These are phyloP conservation scores for Crossaster papposus DNA, from an alignment of 53 echinoderm and acorn worm genomes.

Conservation along the genomic window DNA sequence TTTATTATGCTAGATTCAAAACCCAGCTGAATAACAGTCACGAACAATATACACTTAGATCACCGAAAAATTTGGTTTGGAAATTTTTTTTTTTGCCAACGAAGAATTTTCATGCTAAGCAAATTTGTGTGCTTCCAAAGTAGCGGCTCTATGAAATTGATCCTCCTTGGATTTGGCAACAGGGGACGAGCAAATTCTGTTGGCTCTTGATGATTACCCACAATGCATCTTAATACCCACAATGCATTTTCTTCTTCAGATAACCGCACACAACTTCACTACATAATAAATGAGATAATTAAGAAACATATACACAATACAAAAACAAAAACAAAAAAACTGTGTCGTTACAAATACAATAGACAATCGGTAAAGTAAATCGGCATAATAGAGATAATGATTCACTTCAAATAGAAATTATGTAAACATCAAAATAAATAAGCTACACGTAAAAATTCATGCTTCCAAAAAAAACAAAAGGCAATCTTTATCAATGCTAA, in stretches of 20 bases:
- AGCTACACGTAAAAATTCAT: constrained; percentile 53
- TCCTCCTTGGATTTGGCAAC: no score
- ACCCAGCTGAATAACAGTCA: no score
- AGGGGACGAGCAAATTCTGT: background rate
- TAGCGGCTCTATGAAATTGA: no score
- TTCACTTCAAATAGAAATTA: constrained; percentile 20
- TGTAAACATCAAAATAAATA: constrained; percentile 57
- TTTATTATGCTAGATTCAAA: no score
- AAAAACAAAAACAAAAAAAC: background rate
- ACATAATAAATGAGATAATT: constrained; percentile 42
- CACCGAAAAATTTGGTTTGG: no score
- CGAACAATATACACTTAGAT: no score
- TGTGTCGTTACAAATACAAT: background rate
- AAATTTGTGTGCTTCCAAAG: no score
- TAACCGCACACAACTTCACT: constrained; percentile 35
- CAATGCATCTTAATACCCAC: constrained; percentile 22
- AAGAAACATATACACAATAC: constrained; percentile 44
- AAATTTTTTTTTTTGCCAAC: no score
- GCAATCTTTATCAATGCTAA: constrained; percentile 5
- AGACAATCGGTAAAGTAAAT: background rate
- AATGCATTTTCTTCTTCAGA: constrained; percentile 19
- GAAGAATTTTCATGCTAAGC: no score
- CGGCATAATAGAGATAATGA: background rate
- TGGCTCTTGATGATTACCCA: constrained; percentile 11
- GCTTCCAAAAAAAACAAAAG: constrained; percentile 35